Conservation (phyloP, 1,140 invertebrate genomes). For the Zaprionus gabonicus region DNA sequence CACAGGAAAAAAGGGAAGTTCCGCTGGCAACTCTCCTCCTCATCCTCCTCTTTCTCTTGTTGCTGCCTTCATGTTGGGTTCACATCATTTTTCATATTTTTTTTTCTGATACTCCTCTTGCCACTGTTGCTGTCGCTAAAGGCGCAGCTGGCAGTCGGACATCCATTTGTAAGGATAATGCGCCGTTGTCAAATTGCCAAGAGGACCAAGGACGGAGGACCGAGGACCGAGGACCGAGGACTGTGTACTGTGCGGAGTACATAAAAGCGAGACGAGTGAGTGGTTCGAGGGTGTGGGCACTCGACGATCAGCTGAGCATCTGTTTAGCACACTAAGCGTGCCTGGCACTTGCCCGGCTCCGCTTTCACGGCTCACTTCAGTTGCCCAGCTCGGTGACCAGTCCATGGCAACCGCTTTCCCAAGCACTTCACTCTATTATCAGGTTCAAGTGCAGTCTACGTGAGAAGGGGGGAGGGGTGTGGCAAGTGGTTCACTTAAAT, state of each 20-base stretch:
- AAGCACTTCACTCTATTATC: slow-evolving; percentile 49
- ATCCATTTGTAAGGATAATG: slow-evolving; percentile 75
- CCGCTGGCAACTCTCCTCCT: too few species aligned
- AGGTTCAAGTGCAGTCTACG: slow-evolving; percentile 27
- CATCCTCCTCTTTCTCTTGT: too few species aligned
- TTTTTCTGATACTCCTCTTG: background rate
- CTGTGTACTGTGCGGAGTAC: background rate
- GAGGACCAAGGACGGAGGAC: background rate
- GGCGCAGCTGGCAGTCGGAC: slow-evolving; percentile 49
- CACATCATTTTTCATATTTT: slow-evolving; percentile 52
- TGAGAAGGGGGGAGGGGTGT: background rate
- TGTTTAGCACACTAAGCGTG: slow-evolving; percentile 62
- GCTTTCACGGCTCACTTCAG: slow-evolving; percentile 46
- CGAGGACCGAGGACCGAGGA: background rate
- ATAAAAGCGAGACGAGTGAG: slow-evolving; percentile 19
- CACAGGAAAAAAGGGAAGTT: background rate
- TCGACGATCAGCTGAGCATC: slow-evolving; percentile 43
- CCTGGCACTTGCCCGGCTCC: slow-evolving; percentile 12
- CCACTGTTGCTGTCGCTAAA: background rate
- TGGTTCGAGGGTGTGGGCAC: background rate
- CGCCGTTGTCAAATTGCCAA: slow-evolving; percentile 78
- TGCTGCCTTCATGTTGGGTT: background rate
- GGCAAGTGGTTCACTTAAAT: slow-evolving; percentile 9
- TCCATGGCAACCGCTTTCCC: slow-evolving; percentile 56
- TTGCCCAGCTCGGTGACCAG: background rate